phyloP scores from a whole-genome alignment of 2,113 vertebrate genomes.

The Stercorarius parasiticus region DNA sequence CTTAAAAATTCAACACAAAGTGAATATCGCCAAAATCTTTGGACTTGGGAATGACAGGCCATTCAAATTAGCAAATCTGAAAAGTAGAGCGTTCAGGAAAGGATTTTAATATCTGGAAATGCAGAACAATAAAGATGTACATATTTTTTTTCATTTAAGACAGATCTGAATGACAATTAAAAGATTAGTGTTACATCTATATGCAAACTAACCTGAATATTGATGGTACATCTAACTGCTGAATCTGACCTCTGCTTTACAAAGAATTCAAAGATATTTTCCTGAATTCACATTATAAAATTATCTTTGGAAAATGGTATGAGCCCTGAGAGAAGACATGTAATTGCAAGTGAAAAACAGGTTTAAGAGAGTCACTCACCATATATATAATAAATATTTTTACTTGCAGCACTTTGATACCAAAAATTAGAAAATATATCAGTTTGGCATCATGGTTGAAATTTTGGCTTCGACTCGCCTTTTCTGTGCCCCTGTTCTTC shows the following conservation, averaged over 20 bases:
- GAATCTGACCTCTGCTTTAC: background rate
- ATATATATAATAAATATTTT: background rate
- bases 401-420: background rate
- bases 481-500: background rate
- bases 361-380: background rate
- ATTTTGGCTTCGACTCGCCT: background rate
- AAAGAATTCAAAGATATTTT: background rate
- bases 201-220: background rate
- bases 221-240: background rate
- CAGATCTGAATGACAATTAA: background rate
- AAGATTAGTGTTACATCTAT: background rate
- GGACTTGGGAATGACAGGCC: background rate
- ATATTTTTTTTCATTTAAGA: background rate
- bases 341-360: background rate
- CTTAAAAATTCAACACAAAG: background rate
- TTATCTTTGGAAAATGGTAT: background rate
- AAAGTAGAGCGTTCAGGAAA: background rate
- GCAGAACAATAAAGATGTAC: background rate
- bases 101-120: background rate
- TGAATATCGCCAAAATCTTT: background rate
- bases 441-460: background rate
- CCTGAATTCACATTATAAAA: background rate
- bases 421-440: background rate
- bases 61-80: background rate
- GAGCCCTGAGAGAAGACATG: background rate